Conservation (phyloP, 1,140 invertebrate species). For the Octopus bimaculoides region DNA sequence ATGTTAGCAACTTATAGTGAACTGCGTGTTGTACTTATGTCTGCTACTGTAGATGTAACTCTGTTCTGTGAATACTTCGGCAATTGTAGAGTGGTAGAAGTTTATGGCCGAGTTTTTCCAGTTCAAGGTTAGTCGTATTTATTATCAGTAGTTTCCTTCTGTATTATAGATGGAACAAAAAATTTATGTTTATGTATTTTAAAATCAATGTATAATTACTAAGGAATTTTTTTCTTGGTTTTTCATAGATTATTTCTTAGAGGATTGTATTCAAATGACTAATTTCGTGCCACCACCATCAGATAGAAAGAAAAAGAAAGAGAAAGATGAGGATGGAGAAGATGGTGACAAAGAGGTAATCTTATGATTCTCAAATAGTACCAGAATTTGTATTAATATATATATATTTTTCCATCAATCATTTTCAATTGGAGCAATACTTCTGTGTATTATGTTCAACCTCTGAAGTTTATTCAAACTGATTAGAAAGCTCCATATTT, state of each 20-base stretch:
- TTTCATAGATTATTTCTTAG: conserved; percentile 77
- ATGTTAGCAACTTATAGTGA: conserved; percentile 57
- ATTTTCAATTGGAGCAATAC: too few relatives aligned
- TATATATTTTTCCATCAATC: too few relatives aligned
- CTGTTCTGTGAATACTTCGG: conserved; percentile 60
- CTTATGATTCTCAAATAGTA: background rate
- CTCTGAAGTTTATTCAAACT: too few relatives aligned
- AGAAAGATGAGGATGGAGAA: conserved; percentile 72
- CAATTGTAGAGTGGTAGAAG: conserved; percentile 52
- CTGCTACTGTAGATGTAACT: conserved; percentile 59
- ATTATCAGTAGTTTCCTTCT: background rate
- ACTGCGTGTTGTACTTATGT: conserved; percentile 59
- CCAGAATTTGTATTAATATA: too few relatives aligned
- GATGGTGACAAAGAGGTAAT: conserved; percentile 60
- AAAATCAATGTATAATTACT: background rate
- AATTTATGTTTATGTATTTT: conserved; percentile 3
- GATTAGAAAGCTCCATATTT: too few relatives aligned
- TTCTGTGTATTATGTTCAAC: too few relatives aligned
- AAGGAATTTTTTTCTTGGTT: background rate
- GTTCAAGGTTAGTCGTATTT: conserved; percentile 53
- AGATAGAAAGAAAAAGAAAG: conserved; percentile 56
- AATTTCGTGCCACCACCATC: conserved; percentile 75
- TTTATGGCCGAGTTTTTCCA: conserved; percentile 55
- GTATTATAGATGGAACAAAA: background rate
- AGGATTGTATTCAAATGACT: conserved; percentile 82